Evolutionary conservation across 2,797 vertebrate genomes (phyloP).

Genomic region (Sphenodon punctatus): DNA sequence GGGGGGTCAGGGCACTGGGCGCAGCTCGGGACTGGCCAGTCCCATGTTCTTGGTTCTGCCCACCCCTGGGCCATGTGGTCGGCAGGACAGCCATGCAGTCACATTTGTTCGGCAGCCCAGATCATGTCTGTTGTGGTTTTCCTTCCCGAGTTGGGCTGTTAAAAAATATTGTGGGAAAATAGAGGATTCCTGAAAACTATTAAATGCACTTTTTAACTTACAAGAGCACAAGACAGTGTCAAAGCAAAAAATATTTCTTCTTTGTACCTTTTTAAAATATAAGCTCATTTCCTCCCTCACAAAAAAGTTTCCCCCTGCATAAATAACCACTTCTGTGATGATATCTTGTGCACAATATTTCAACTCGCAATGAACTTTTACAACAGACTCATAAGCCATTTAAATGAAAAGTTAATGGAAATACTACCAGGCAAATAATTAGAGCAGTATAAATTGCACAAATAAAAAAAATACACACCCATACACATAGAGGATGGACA

Average conservation of each 20-base stretch:
- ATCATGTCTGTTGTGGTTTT: no score
- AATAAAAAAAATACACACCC: background rate
- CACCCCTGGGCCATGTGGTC: no score
- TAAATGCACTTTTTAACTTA: background rate
- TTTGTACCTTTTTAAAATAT: background rate
- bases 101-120: no score
- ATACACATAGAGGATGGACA: background rate
- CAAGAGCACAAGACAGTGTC: background rate
- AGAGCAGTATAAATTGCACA: background rate
- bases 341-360: background rate
- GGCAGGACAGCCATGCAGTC: no score
- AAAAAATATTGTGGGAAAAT: no score
- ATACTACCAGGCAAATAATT: background rate
- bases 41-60: no score
- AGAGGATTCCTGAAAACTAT: background rate
- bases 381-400: background rate
- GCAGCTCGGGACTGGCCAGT: no score
- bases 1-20: no score
- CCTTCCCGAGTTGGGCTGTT: no score
- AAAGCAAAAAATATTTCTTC: background rate
- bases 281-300: background rate
- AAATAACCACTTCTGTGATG: background rate
- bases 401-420: background rate
- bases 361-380: background rate
- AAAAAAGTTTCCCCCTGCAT: rapidly evolving